Base-by-base conservation (phyloP, 2,113 vertebrate genomes). In the Pterocles burchelli region DNA sequence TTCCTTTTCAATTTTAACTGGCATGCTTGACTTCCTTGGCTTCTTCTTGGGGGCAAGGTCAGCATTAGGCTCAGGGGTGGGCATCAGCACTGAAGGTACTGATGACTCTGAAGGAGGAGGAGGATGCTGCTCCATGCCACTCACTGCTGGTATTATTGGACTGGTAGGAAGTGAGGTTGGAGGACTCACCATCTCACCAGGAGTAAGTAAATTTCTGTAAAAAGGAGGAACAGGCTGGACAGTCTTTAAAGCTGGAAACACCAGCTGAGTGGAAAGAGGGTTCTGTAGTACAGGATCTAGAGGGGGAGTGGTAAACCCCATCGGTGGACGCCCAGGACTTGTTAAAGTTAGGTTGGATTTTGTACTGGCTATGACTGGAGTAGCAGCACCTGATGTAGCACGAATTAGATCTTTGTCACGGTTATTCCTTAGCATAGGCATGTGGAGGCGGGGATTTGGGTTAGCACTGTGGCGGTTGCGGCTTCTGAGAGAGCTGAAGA, bases 371-470 rank as follows among this genome's bases (percentile, higher is more conserved):
- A 99, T 99, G 92, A 99, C 99, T 1, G 99, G 99, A 59, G 99
- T 99, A 62, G 99, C 99, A 2, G 99, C 96, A 82, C 98, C 98
- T 43, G 99, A 99, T 52, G 98, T 99, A 90, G 98, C 98, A 90
- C 99, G 99, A 72, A 99, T 99, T 90, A 99, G 98, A 98, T 99
- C 99, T 96, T 99, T 99, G 98, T 99, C 99, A 6, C 99, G 98
- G 97, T 99, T 99, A 96, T 99, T 99, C 93, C 99, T 99, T 93
- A 99, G 97, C 99, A 99, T 99, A 58, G 99, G 99, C 99, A 99
- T 99, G 94, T 99, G 99, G 86, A 99, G 98, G 29, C 99, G 98
- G 19, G 99, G 99, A 90, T 99, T 99, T 3, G 99, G 99, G 97
- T 99, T 99, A 96, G 99, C 99, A 89, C 99, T 99, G 96, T 99